Conservation (phyloP, 2,113 vertebrate species). For the Semnornis frantzii region DNA sequence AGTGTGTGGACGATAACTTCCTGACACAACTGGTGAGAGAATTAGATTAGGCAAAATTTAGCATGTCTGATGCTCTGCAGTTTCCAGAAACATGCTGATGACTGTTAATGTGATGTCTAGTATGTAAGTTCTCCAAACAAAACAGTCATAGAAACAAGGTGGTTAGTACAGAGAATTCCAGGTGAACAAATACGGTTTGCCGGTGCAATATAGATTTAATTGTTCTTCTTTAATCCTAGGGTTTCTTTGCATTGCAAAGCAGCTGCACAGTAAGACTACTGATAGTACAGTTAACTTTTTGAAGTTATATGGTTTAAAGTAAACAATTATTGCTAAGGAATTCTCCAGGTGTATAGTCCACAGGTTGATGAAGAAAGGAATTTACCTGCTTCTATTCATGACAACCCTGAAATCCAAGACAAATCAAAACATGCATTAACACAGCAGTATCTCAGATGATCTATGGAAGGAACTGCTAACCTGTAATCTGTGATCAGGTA, state of each 20-base stretch:
- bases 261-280: constrained; percentile 15
- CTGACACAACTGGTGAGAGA: too few relatives aligned
- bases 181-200: neutral
- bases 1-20: too few relatives aligned
- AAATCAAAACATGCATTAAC: neutral
- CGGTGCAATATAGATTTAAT: neutral
- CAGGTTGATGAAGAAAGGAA: neutral
- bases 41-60: neutral
- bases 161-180: neutral
- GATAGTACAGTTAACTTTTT: constrained; percentile 27
- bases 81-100: neutral
- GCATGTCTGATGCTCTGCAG: neutral
- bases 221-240: neutral
- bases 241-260: constrained; percentile 29
- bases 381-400: neutral
- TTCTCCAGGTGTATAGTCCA: constrained; percentile 17
- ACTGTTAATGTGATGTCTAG: neutral
- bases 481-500: neutral
- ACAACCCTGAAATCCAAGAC: neutral
- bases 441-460: neutral
- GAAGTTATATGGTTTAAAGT: neutral
- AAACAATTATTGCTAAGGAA: constrained; percentile 2
- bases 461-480: neutral
- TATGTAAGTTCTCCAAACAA: neutral
- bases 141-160: neutral